Base-by-base conservation (phyloP, 2,113 vertebrate genomes). In the Hippolais icterina region DNA sequence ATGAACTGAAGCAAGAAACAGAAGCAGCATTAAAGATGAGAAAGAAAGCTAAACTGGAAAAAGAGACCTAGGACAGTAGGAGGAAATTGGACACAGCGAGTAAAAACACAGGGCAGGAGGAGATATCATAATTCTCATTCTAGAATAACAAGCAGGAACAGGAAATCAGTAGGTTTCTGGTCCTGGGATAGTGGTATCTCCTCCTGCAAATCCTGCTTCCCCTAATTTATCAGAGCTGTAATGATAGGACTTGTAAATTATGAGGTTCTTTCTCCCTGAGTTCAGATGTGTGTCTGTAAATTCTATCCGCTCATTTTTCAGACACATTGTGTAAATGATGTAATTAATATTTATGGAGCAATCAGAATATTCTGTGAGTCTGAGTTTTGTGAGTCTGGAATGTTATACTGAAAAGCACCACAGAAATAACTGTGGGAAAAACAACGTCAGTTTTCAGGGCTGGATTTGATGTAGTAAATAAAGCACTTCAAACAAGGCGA, bases 401-500 rank as follows among this genome's bases (percentile, higher is more conserved):
- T 10, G 2, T 33, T 59, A 9, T 23, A 29, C 27, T 31, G 24
- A 84, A 89, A 29, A 78, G 10, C 27, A 87, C 16, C 23, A 54
- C 13, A 94, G 61, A 86, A 94, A 71, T 71, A 78, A 41, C 69
- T 70, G 56, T 75, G 76, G 14, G 61, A 44, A 46, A 87, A 92
- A 4, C 50, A 60, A 23, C 42, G 33, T 18, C 44, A 56, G 65
- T 56, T 89, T 93, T 82, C 3, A 2, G 56, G 75, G 47, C 18
- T 71, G 65, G 47, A 41, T 94, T 84, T 84, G 52, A 71, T 37
- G 35, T 6, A 44, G 83, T 66, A 93, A 95, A 84, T 84, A 93
- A 87, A 88, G 11, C 56, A 41, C 74, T 96, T 91, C 72, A 97
- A 89, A 84, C 28, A 75, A n/a, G 83, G 56, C n/a, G 5, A 94